phyloP scores from a whole-genome alignment of 2,888 invertebrate species.

The Arge pagana region DNA sequence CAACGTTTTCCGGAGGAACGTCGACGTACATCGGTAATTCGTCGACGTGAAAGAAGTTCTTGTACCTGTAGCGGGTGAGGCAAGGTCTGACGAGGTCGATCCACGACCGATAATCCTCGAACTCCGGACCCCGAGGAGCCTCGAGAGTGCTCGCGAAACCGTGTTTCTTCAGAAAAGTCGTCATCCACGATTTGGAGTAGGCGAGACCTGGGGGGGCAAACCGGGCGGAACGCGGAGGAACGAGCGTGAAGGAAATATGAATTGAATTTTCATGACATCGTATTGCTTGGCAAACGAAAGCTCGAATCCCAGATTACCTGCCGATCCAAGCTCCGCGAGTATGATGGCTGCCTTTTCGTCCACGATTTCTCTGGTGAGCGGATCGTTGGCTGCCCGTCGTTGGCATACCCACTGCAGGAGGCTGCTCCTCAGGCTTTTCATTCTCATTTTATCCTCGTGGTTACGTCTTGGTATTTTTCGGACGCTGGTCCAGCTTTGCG shows the following conservation, averaged over 20 bases:
- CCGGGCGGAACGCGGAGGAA: background rate
- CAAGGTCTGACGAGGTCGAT: constrained; percentile 39
- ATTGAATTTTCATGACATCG: background rate
- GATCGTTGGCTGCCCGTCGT: constrained; percentile 40
- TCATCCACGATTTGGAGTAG: constrained; percentile 42
- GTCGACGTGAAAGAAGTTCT: constrained; percentile 44
- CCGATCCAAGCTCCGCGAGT: constrained; percentile 29
- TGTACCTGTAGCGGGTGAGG: constrained; percentile 39
- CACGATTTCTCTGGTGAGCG: constrained; percentile 35
- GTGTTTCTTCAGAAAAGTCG: constrained; percentile 39
- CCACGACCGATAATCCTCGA: constrained; percentile 43
- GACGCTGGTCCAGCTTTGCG: too few species aligned
- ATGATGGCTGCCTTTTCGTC: constrained; percentile 40
- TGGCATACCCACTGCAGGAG: constrained; percentile 45
- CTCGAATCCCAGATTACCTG: constrained; percentile 27
- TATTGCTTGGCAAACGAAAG: background rate
- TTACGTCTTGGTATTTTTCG: background rate
- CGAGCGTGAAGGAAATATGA: background rate
- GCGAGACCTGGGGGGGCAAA: constrained; percentile 38
- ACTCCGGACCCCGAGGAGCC: constrained; percentile 35
- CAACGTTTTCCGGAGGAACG: constrained; percentile 26
- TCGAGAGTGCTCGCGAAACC: constrained; percentile 33
- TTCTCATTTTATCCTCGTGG: constrained; percentile 20
- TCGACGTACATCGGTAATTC: constrained; percentile 43
- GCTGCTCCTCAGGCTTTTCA: constrained; percentile 34